These are phyloP conservation scores for Hydrozoanthus tunicans DNA, from an alignment of 64 coral and sea anemone genomes.

Conservation along the genomic window DNA sequence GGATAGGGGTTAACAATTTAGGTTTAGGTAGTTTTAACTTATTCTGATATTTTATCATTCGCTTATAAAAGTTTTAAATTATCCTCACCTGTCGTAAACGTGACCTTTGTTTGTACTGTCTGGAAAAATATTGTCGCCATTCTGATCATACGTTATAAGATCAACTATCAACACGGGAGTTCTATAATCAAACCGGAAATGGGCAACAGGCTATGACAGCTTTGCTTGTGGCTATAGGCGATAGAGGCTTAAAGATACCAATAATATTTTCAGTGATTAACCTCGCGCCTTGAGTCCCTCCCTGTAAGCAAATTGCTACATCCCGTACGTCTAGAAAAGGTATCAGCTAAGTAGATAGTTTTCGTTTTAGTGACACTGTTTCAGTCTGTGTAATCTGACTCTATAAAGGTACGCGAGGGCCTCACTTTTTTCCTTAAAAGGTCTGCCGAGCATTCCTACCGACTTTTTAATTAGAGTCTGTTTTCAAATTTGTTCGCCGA, in stretches of 20 bases:
- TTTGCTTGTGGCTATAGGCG: not conserved
- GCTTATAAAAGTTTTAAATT: not conserved
- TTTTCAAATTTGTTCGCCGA: too few species aligned
- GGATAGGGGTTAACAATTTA: not conserved
- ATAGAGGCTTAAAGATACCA: not conserved
- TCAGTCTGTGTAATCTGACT: too few species aligned
- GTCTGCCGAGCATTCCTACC: too few species aligned
- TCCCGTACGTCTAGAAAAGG: too few species aligned
- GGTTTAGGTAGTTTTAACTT: not conserved
- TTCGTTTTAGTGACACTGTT: too few species aligned
- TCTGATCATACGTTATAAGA: conserved; percentile 35
- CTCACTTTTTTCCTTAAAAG: too few species aligned
- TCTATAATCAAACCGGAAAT: conserved; percentile 6
- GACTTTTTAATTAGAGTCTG: too few species aligned
- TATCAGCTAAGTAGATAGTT: too few species aligned
- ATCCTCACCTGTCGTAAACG: conserved; percentile 2
- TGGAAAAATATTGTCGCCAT: conserved; percentile 6
- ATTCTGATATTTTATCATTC: not conserved
- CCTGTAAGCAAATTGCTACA: too few species aligned
- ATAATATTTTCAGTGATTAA: too few species aligned
- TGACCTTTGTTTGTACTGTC: not conserved
- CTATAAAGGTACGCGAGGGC: too few species aligned
- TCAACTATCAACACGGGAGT: conserved; percentile 16
- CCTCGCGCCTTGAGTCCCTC: too few species aligned
- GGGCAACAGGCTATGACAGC: not conserved